Base-by-base conservation (phyloP, 2,888 invertebrate genomes). In the Drosophila austrosaltans region DNA sequence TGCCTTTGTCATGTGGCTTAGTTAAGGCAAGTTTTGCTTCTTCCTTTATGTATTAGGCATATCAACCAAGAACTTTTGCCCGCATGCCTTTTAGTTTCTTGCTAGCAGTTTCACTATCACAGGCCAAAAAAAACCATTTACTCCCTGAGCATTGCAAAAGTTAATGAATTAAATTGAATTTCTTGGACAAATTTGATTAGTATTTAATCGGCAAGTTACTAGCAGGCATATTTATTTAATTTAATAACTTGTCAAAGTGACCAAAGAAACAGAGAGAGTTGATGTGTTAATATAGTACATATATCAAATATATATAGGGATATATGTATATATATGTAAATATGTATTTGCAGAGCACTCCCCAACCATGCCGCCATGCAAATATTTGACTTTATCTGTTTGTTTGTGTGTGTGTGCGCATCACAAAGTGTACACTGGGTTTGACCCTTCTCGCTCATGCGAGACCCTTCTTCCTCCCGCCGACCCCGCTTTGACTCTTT, bases 121-220 rank as follows among this genome's bases (percentile, higher is more conserved):
- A 30, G 53, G 66, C 66, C 54, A 72, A 77, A 71, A 65, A 6
- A 71, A 65, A 63, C 67, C 48, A 48, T 48, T 48, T 4, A 6
- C 48, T 25, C 25, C 25, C 25, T 4, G 4, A 25, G 12, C 16
- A 25, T 4, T 25, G 76, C 69, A 56, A 57, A 62, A 62, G 62
- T 71, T 77, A 77, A 77, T 77, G 68, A 72, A 73, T 72, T 78
- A 77, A 83, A 81, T 86, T 84, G 70, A 81, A 86, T 80, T 81
- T 74, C 70, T 67, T 72, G 61, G 63, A 63, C 68, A 80, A 88
- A 87, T 80, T 85, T 87, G 89, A 85, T 85, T 80, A 80, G 76
- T 63, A 66, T 87, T 83, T 75, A 78, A 86, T 79, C 79, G 76
- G 81, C 66, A 86, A 83, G 75, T 75, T 80, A 57, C 39, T 57